Conservation (phyloP, 2,797 vertebrate species). For the Typhlichthys eigenmanni region DNA sequence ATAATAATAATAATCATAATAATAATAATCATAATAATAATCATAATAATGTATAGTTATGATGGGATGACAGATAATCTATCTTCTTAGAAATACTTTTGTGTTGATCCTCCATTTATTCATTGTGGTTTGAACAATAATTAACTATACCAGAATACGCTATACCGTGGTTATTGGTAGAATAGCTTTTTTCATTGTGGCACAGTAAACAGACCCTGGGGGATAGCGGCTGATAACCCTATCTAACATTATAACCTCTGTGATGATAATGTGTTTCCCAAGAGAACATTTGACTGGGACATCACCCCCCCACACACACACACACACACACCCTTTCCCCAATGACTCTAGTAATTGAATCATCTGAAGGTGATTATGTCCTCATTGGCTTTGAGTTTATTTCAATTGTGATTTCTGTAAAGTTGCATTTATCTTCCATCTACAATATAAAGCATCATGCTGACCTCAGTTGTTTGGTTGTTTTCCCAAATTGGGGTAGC, state of each 20-base stretch:
- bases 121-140: no score
- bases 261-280: conserved; percentile 50
- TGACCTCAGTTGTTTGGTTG: conserved; percentile 28
- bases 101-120: no score
- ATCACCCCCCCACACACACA: no score
- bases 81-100: no score
- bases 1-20: no score
- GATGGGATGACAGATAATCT: no score
- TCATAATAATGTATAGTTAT: no score
- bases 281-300: conserved; percentile 39
- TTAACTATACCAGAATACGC: no score
- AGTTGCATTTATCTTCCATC: conserved; percentile 35
- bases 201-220: conserved; percentile 29
- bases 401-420: conserved; percentile 32
- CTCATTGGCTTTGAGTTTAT: not conserved
- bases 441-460: conserved; percentile 45
- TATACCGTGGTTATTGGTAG: not conserved
- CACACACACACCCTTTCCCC: not conserved
- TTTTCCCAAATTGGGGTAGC: conserved; percentile 13
- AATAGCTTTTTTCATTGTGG: conserved; percentile 9
- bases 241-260: conserved; percentile 32
- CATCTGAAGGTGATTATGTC: not conserved
- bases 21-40: no score
- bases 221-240: conserved; percentile 30
- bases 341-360: not conserved